phyloP scores from a whole-genome alignment of 2,113 vertebrate species.

The Anhinga rufa region DNA sequence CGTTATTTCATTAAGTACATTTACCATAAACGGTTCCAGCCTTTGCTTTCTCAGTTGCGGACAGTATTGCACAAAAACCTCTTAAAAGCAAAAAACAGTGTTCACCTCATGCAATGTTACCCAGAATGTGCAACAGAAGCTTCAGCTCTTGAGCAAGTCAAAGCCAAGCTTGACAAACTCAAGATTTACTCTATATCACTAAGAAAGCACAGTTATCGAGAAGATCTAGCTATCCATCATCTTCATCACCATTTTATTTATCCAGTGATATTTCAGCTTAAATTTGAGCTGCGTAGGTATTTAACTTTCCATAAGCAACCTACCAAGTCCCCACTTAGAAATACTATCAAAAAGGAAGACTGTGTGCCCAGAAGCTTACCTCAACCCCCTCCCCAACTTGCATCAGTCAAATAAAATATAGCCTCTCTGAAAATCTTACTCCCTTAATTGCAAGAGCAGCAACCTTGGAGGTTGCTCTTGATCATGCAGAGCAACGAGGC shows the following conservation, averaged over 20 bases:
- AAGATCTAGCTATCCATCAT: not conserved
- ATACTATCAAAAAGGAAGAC: not conserved
- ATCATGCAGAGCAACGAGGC: not conserved
- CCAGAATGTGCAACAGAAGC: not conserved
- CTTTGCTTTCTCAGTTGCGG: not conserved
- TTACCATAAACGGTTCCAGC: not conserved
- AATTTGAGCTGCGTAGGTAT: no score
- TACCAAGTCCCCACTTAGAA: not conserved
- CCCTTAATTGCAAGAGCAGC: not conserved
- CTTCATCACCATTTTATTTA: not conserved
- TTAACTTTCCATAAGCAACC: not conserved
- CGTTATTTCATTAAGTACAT: not conserved
- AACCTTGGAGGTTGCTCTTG: not conserved
- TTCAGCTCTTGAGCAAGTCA: not conserved
- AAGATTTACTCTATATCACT: not conserved
- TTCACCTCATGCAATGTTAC: not conserved
- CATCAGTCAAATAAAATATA: not conserved
- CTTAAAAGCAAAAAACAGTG: not conserved
- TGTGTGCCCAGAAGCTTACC: not conserved
- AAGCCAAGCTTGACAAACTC: not conserved
- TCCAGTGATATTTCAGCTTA: not conserved
- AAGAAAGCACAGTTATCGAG: not conserved
- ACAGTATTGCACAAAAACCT: not conserved
- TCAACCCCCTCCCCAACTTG: not conserved
- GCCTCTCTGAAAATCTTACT: not conserved